A percentile compares a stretch with the other conserved stretches of the same genome.
phyloP scores from a whole-genome alignment of 2,797 vertebrate species.

The Chlorospingus flavigularis region DNA sequence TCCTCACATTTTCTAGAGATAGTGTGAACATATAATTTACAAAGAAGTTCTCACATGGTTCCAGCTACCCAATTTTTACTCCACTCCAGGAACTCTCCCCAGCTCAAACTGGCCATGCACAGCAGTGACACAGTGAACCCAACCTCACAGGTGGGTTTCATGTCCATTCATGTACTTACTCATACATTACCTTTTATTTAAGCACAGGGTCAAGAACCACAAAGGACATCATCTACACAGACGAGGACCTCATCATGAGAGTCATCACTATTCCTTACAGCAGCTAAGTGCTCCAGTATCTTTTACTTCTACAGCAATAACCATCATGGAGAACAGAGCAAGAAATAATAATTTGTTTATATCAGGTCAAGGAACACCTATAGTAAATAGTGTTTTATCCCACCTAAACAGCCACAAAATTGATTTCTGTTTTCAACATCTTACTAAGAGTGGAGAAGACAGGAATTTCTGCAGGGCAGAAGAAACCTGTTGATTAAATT shows the following conservation, averaged over 20 bases:
- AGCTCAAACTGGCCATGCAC: neutral
- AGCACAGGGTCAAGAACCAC: neutral
- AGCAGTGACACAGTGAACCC: neutral
- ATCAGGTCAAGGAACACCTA: neutral
- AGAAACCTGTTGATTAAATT: neutral
- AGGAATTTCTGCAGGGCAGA: neutral
- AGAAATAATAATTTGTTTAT: neutral
- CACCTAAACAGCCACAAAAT: neutral
- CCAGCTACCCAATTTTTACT: neutral
- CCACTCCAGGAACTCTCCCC: neutral
- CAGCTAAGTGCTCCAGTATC: neutral
- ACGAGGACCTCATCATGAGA: neutral
- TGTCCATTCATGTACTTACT: neutral
- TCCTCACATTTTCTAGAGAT: neutral
- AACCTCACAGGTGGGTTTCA: neutral
- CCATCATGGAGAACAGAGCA: neutral
- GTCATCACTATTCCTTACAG: neutral
- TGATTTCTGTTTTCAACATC: neutral
- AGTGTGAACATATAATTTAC: rapidly evolving
- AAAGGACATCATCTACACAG: neutral
- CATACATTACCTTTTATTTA: neutral
- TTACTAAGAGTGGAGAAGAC: neutral
- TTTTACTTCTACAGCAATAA: neutral
- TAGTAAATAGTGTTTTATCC: neutral
- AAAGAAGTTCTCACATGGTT: neutral